A percentile compares a stretch with the other conserved stretches of the same genome.
These are phyloP conservation scores for Oncorhynchus masou DNA, from an alignment of 2,113 vertebrate genomes.

Conservation along the genomic window DNA sequence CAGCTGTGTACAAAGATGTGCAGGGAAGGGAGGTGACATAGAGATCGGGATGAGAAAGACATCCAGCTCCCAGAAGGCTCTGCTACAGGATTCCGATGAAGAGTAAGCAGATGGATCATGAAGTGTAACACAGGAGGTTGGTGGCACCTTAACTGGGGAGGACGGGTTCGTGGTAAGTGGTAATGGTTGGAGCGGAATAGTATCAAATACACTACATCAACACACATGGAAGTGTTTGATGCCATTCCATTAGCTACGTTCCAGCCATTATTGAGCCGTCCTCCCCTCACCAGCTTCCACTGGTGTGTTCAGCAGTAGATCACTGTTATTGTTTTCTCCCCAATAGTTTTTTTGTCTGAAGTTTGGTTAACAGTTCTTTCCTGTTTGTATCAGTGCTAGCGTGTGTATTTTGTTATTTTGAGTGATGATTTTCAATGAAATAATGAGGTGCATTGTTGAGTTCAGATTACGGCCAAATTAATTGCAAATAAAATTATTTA, in stretches of 20 bases:
- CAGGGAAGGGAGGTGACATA: slow-evolving; percentile 31
- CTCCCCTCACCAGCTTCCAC: too few relatives aligned
- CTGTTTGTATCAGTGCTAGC: slow-evolving; percentile 8
- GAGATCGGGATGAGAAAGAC: slow-evolving; percentile 69
- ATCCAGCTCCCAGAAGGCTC: slow-evolving; percentile 65
- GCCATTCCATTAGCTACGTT: too few relatives aligned
- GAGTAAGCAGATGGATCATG: slow-evolving; percentile 51
- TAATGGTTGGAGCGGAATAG: too few relatives aligned
- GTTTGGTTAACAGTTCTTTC: not conserved
- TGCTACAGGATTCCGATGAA: slow-evolving; percentile 77
- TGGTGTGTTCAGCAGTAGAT: not conserved
- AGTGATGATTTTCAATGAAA: not conserved
- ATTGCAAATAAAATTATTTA: not conserved
- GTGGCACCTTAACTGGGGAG: too few relatives aligned
- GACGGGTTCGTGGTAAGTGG: too few relatives aligned
- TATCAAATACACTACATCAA: too few relatives aligned
- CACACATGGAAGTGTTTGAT: too few relatives aligned
- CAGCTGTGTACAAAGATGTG: slow-evolving; percentile 49
- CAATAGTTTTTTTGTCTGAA: too few relatives aligned
- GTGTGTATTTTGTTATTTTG: not conserved
- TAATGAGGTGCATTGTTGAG: not conserved
- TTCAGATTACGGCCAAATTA: not conserved
- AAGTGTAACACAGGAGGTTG: too few relatives aligned
- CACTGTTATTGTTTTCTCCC: too few relatives aligned
- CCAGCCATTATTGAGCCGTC: too few relatives aligned